A percentile compares a stretch with the other conserved stretches of the same genome.
These are phyloP conservation scores for Byasa hedistus DNA, from an alignment of 2,888 invertebrate genomes.

Conservation along the genomic window DNA sequence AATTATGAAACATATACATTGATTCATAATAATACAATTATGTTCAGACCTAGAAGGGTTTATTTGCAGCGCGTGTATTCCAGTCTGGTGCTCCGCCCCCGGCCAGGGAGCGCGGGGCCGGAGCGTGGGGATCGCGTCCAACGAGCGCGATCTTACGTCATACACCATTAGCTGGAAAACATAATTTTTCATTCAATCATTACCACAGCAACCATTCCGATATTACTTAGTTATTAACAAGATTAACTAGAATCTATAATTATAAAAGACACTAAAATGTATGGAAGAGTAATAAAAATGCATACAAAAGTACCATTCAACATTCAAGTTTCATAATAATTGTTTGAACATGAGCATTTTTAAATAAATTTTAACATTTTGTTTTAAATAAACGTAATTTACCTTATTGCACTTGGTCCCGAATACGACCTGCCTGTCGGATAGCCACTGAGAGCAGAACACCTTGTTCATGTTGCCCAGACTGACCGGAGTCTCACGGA, in stretches of 20 bases:
- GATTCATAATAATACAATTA: too few relatives aligned
- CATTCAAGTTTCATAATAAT: too few relatives aligned
- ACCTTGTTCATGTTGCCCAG: constrained; percentile 94
- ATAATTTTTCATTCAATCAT: neutral
- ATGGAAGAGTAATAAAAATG: too few relatives aligned
- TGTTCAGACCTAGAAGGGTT: constrained; percentile 87
- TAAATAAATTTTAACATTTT: too few relatives aligned
- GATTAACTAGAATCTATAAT: too few relatives aligned
- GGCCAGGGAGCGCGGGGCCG: constrained; percentile 79
- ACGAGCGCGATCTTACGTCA: constrained; percentile 91
- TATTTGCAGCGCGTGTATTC: constrained; percentile 95
- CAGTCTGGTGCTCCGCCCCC: constrained; percentile 86
- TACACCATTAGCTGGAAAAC: constrained; percentile 89
- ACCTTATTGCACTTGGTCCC: constrained; percentile 99
- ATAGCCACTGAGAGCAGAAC: constrained; percentile 97
- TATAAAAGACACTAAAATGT: too few relatives aligned
- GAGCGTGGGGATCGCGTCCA: constrained; percentile 94
- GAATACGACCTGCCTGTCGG: constrained; percentile 95
- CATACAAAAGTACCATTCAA: too few relatives aligned
- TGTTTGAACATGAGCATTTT: too few relatives aligned
- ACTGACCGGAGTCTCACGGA: constrained; percentile 90
- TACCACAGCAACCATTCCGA: too few relatives aligned
- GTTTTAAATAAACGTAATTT: constrained; percentile 31
- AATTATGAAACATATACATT: too few relatives aligned
- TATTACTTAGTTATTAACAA: too few relatives aligned